These are phyloP conservation scores for Brevimyrus niger DNA, from an alignment of 2,113 vertebrate genomes.

Conservation along the genomic window DNA sequence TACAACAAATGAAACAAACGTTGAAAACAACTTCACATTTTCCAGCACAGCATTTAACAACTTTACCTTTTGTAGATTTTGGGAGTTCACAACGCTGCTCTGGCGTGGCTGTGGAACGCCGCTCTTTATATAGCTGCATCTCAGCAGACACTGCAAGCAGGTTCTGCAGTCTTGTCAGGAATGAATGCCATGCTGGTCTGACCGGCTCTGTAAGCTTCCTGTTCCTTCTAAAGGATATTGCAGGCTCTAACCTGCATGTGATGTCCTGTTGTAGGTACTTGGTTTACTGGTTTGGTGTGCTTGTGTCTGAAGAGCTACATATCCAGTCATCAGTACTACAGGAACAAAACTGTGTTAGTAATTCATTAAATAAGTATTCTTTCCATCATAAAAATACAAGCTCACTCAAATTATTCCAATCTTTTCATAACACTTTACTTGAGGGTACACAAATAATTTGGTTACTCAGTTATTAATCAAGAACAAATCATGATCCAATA, in stretches of 20 bases:
- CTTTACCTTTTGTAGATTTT: constrained; percentile 10
- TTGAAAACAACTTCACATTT: not conserved
- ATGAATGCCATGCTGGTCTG: constrained; percentile 72
- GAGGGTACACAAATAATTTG: not conserved
- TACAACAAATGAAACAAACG: not conserved
- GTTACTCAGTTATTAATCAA: not conserved
- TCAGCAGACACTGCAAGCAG: constrained; percentile 55
- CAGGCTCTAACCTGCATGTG: not conserved
- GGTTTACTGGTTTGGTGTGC: not conserved
- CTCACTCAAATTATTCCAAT: not conserved
- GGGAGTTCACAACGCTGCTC: constrained; percentile 32
- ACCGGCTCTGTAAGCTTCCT: constrained; percentile 80
- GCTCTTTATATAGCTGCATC: constrained; percentile 55
- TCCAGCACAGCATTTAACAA: not conserved
- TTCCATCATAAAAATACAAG: not conserved
- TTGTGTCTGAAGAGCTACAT: not conserved
- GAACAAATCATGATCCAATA: not conserved
- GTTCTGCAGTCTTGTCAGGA: constrained; percentile 66
- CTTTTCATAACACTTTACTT: not conserved
- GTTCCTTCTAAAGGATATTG: constrained; percentile 4
- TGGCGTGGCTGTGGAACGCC: constrained; percentile 14
- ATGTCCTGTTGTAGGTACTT: not conserved
- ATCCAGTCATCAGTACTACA: not conserved
- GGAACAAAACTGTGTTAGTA: not conserved
- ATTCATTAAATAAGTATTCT: not conserved